Evolutionary conservation across 1,140 invertebrate species (phyloP).

Genomic region (Tetramorium simillimum): DNA sequence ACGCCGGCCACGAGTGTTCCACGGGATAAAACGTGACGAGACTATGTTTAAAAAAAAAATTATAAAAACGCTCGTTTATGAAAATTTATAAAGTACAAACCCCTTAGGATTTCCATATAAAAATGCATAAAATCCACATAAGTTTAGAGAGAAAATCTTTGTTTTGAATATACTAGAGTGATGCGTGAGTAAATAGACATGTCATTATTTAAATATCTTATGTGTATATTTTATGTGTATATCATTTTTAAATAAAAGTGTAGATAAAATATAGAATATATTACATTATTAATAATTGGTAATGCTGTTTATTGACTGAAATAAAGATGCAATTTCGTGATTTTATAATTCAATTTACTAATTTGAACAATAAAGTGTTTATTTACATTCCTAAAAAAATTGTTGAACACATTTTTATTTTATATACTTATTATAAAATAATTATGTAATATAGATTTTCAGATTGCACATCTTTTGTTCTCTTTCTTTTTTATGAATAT

Average conservation of each 20-base stretch:
- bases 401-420: neutral
- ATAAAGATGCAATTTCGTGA: neutral
- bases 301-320: neutral
- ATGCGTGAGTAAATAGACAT: neutral
- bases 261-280: conserved; percentile 14
- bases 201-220: neutral
- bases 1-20: conserved; percentile 67
- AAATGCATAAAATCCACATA: neutral
- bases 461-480: neutral
- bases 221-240: neutral
- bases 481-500: neutral
- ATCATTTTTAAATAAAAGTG: neutral
- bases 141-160: neutral
- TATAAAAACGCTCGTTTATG: conserved; percentile 7
- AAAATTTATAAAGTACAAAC: conserved; percentile 20
- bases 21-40: conserved; percentile 53
- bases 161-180: neutral
- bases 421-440: neutral
- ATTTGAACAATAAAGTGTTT: neutral
- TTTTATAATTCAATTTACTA: conserved; percentile 5
- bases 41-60: conserved; percentile 27
- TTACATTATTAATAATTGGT: neutral
- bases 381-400: neutral
- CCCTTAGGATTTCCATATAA: neutral
- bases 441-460: neutral